phyloP scores from a whole-genome alignment of 1,140 invertebrate species.

The Agraylea sexmaculata region DNA sequence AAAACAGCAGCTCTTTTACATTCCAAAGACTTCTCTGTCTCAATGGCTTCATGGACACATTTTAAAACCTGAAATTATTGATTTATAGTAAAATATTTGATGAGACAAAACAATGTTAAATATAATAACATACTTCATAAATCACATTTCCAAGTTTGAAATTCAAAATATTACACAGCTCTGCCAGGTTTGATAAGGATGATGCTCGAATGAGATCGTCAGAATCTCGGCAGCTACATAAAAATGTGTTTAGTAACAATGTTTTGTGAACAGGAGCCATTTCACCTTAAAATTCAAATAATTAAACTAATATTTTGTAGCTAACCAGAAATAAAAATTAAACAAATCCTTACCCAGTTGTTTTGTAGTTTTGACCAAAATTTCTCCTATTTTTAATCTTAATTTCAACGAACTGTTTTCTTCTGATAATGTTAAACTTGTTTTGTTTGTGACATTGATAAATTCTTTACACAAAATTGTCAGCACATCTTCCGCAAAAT shows the following conservation, averaged over 20 bases:
- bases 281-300: slow-evolving; percentile 47
- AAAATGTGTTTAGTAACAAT: slow-evolving; percentile 58
- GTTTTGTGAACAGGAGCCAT: slow-evolving; percentile 59
- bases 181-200: slow-evolving; percentile 72
- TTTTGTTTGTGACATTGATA: slow-evolving; percentile 19
- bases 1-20: slow-evolving; percentile 68
- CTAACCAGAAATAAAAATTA: not conserved
- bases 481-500: slow-evolving; percentile 56
- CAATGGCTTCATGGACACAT: slow-evolving; percentile 54
- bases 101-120: slow-evolving; percentile 8
- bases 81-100: slow-evolving; percentile 18
- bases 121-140: slow-evolving; percentile 49
- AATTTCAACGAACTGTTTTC: slow-evolving; percentile 44
- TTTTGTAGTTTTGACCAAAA: slow-evolving; percentile 61
- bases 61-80: slow-evolving; percentile 50
- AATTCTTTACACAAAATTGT: slow-evolving; percentile 51
- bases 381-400: slow-evolving; percentile 72
- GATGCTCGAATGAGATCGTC: slow-evolving; percentile 69
- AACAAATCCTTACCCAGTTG: slow-evolving; percentile 46
- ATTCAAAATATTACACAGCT: slow-evolving; percentile 64
- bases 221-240: slow-evolving; percentile 53
- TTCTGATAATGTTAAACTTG: slow-evolving; percentile 26
- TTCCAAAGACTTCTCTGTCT: slow-evolving; percentile 54
- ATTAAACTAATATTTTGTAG: not conserved
- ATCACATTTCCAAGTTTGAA: slow-evolving; percentile 59